These are phyloP conservation scores for Teleogryllus oceanicus DNA, from an alignment of 2,888 invertebrate species.

Conservation along the genomic window DNA sequence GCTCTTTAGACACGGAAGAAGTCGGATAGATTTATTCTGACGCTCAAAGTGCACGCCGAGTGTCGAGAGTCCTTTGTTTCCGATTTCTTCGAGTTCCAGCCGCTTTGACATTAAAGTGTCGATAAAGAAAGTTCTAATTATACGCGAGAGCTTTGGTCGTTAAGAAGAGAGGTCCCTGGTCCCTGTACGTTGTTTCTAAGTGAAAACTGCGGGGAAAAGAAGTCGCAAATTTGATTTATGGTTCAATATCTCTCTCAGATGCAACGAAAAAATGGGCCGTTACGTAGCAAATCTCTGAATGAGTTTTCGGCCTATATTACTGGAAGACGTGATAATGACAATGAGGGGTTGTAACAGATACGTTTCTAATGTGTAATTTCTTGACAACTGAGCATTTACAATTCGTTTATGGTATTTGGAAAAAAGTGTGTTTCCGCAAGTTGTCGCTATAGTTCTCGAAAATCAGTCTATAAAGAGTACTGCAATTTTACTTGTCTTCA, in stretches of 20 bases:
- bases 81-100: not conserved
- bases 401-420: no score
- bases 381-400: no score
- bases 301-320: not conserved
- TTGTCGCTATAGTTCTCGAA: no score
- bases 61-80: constrained; percentile 6
- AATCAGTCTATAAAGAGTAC: no score
- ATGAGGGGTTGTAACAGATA: not conserved
- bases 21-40: not conserved
- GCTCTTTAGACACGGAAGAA: not conserved
- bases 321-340: not conserved
- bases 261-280: not conserved
- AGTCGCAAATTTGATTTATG: not conserved
- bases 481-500: no score
- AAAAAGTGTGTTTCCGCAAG: no score
- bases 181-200: not conserved
- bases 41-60: not conserved
- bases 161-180: not conserved
- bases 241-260: not conserved
- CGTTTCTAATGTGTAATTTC: no score
- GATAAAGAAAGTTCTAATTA: constrained; percentile 9
- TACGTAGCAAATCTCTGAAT: not conserved
- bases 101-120: not conserved
- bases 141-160: not conserved
- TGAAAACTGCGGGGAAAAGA: not conserved